Evolutionary conservation across 2,797 vertebrate genomes (phyloP).

Genomic region (Brachymystax lenok): DNA sequence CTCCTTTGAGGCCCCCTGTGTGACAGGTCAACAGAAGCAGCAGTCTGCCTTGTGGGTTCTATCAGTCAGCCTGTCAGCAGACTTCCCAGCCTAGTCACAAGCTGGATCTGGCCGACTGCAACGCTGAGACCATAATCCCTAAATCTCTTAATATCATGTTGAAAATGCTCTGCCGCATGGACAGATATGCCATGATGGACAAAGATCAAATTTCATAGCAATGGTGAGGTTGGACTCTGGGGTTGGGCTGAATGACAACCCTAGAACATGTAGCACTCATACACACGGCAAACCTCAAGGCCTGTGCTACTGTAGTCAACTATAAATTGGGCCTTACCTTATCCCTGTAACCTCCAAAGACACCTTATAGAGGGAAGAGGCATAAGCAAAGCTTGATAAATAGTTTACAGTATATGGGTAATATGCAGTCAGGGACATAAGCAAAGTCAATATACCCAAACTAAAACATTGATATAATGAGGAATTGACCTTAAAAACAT

Average conservation of each 20-base stretch:
- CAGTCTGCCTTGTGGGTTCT: not conserved
- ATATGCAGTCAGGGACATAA: not conserved
- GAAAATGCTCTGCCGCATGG: constrained; percentile 18
- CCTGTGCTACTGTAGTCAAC: not conserved
- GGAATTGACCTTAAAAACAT: not conserved
- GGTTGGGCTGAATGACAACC: not conserved
- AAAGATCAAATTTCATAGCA: not conserved
- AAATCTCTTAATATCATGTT: constrained; percentile 52
- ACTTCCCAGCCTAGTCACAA: constrained; percentile 21
- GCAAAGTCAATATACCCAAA: not conserved
- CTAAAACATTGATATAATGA: not conserved
- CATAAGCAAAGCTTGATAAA: not conserved
- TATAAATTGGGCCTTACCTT: too few relatives aligned
- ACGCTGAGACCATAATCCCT: constrained; percentile 35
- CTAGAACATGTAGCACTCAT: not conserved
- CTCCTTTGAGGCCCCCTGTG: not conserved
- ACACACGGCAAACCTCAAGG: too few relatives aligned
- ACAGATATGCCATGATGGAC: not conserved
- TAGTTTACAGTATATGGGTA: not conserved
- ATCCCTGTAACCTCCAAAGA: not conserved
- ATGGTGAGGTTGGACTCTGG: not conserved
- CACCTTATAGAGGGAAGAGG: not conserved
- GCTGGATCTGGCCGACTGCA: constrained; percentile 28
- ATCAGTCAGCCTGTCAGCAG: constrained; percentile 32
- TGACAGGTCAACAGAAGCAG: not conserved